Base-by-base conservation (phyloP, 2,888 invertebrate genomes). In the Drosophila siamana region DNA sequence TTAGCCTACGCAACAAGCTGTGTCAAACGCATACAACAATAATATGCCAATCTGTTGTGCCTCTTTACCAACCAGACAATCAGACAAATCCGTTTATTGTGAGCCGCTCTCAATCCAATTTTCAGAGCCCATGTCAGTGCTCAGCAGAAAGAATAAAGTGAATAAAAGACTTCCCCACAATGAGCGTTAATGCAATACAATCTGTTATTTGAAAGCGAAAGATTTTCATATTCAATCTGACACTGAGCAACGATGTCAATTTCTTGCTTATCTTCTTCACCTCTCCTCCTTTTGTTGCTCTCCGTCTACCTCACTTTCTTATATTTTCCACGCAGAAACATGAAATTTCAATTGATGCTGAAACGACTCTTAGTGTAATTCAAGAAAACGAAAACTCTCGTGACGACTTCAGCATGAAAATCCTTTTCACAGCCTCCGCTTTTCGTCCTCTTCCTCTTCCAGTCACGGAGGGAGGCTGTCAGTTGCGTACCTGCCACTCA, bases 221-320 rank as follows among this genome's bases (percentile, higher is more conserved):
- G 3, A 30, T 30, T 79, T 79, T 79, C 74, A 71, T 73, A 71
- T 79, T 72, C 81, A 75, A 69, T 69, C 69, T 69, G 82, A 81
- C 83, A 76, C 60, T 78, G 76, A 85, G 62, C 71, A 73, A 76
- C 73, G 72, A 78, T 71, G 69, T 67, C 78, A 80, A 80, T 80
- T 71, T 71, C 43, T 74, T 68, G 69, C 62, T 11, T 46, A 7
- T 30, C n/a, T 28, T 33, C n/a, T 26, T 38, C 36, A 7, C 16
- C 2, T 43, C 6, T 4, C 0, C n/a, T 0, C 15, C 13, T 60
- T 2, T 44, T 7, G 15, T 4, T 40, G n/a, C 28, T 13, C n/a
- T 19, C 26, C 24, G 0, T 26, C 26, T 16, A 2, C 4, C 26
- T 44, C n/a, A 3, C 22, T 38, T 26, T 26, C 16, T 24, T 36